These are phyloP conservation scores for Sebastes flavidus DNA, from an alignment of 2,797 vertebrate genomes.

Conservation along the genomic window DNA sequence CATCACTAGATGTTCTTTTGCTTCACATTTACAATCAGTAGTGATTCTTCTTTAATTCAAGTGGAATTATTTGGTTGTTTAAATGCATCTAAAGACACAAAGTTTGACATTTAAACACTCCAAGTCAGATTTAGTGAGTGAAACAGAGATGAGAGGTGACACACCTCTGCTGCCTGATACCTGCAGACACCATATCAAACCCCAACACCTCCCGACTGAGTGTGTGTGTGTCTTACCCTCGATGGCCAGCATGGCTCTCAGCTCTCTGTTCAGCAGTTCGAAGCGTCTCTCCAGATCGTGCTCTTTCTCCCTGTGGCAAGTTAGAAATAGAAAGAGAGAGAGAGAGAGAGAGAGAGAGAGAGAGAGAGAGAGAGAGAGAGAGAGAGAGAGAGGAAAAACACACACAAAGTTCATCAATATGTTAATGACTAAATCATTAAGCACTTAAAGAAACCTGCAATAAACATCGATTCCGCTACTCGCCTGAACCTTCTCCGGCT, in stretches of 20 bases:
- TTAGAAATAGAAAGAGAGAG: slow-evolving; percentile 42
- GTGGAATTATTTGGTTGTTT: neutral
- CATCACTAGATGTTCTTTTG: neutral
- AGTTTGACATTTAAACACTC: neutral
- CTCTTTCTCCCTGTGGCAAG: slow-evolving; percentile 98
- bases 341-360: neutral
- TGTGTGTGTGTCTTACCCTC: slow-evolving; percentile 88
- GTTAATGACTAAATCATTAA: slow-evolving; percentile 99
- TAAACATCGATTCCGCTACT: slow-evolving; percentile 95
- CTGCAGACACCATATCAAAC: neutral
- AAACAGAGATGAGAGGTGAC: neutral
- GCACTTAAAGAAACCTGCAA: slow-evolving; percentile 97
- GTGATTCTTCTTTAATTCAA: neutral
- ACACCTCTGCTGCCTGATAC: neutral
- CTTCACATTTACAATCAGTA: neutral
- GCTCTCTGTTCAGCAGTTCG: slow-evolving; percentile 96
- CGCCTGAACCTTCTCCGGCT: slow-evolving; percentile 86
- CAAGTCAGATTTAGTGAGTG: neutral
- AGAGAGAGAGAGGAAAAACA: neutral
- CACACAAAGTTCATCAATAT: slow-evolving; percentile 96
- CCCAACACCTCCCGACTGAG: no score
- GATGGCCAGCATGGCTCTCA: slow-evolving; percentile 97
- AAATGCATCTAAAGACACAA: neutral
- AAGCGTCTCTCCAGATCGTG: slow-evolving; percentile 98
- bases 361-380: neutral